These are phyloP conservation scores for Yponomeuta cagnagella DNA, from an alignment of 2,888 invertebrate genomes.

Conservation along the genomic window DNA sequence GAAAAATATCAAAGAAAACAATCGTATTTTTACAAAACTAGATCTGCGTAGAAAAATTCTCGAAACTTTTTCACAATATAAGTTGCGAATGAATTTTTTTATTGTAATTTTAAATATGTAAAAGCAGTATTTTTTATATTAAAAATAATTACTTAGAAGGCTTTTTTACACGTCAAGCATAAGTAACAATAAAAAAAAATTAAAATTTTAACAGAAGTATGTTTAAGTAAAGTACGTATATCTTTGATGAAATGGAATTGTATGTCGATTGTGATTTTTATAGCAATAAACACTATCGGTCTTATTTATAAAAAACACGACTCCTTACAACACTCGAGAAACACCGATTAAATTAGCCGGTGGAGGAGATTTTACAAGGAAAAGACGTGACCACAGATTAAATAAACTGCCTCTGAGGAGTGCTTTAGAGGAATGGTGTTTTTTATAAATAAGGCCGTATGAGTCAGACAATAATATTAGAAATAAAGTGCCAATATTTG, in stretches of 20 bases:
- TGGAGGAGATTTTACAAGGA: too few species aligned
- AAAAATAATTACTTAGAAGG: too few species aligned
- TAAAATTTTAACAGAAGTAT: not conserved
- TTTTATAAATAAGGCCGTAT: too few species aligned
- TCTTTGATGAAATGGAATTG: not conserved
- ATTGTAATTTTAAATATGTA: not conserved
- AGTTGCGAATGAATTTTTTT: not conserved
- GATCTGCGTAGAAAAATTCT: slow-evolving; percentile 2
- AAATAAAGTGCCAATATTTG: too few species aligned
- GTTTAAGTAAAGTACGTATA: not conserved
- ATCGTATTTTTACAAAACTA: not conserved
- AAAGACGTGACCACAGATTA: too few species aligned
- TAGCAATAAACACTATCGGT: slow-evolving; percentile 6
- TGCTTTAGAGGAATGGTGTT: too few species aligned
- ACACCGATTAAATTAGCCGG: too few species aligned
- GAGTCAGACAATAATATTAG: too few species aligned
- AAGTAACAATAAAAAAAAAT: not conserved
- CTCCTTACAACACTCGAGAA: too few species aligned
- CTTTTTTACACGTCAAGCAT: too few species aligned
- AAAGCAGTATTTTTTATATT: not conserved
- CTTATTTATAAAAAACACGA: not conserved
- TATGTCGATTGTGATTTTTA: not conserved
- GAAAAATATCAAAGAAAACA: not conserved
- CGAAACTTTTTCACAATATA: not conserved
- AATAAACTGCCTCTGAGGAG: too few species aligned